A percentile compares a stretch with the other conserved stretches of the same genome.
Evolutionary conservation across 2,113 vertebrate genomes (phyloP).

Genomic region (Chiloscyllium plagiosum): DNA sequence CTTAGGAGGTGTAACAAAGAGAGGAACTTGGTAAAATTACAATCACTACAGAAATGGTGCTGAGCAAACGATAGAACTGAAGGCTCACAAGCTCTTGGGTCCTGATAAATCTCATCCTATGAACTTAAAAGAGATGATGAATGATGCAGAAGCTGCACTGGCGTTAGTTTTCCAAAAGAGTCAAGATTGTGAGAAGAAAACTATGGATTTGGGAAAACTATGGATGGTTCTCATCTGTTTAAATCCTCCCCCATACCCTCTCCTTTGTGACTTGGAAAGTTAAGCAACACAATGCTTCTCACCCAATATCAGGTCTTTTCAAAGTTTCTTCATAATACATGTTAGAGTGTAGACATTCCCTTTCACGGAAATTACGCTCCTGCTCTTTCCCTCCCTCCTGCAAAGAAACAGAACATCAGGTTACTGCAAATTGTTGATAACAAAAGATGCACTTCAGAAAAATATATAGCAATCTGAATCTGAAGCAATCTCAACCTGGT

Average conservation of each 20-base stretch:
- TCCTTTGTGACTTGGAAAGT: background rate
- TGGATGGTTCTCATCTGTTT: no score
- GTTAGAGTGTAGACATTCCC: slow-evolving; percentile 80
- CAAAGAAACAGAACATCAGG: background rate
- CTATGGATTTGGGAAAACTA: no score
- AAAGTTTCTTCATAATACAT: slow-evolving; percentile 76
- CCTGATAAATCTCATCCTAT: no score
- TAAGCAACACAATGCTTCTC: background rate
- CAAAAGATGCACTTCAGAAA: background rate
- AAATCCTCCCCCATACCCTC: background rate
- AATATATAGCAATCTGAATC: background rate
- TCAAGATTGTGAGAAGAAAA: background rate
- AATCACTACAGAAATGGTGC: no score
- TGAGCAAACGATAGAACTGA: no score
- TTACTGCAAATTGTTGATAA: background rate
- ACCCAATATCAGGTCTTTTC: slow-evolving; percentile 63
- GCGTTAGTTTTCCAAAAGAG: no score
- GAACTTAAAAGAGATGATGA: no score
- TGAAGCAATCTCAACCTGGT: background rate
- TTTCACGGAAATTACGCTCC: slow-evolving; percentile 83
- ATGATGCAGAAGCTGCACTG: no score
- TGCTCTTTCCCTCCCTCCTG: slow-evolving; percentile 82
- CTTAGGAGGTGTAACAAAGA: no score
- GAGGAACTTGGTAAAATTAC: no score
- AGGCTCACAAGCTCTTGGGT: no score